Base-by-base conservation (phyloP, 2,113 vertebrate genomes). In the Catharus fuscescens region DNA sequence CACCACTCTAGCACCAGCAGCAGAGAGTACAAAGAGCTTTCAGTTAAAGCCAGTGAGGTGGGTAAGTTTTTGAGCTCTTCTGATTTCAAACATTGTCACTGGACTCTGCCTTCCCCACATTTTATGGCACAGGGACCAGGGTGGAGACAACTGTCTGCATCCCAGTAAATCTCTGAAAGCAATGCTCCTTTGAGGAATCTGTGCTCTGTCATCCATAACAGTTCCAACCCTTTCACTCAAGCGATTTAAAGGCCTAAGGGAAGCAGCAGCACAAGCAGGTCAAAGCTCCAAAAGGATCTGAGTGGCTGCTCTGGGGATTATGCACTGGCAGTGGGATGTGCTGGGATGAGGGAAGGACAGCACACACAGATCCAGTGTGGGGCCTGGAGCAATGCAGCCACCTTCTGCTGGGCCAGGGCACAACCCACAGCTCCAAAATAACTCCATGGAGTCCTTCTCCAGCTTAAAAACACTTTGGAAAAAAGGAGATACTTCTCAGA, bases 171-270 rank as follows among this genome's bases (percentile, higher is more conserved):
- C 48, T 50, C 48, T 34, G 56, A 10, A 34, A 56, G 11, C 8
- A 4, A 36, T 0, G 6, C 12, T 32, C 28, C 40, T 0, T 0
- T 11, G 25, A 67, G 44, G 36, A 40, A 26, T 7, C 40, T 3
- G 10, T 3, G 52, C 66, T 42, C 53, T 10, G 4, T 2, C 13
- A 4, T 7, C 32, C 3, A 2, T 0, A 26, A 42, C 8, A 8
- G 5, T 4, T 31, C 45, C 5, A 20, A 1, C n/a, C 61, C 18
- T 1, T 15, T 44, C 60, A 45, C 14, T 6, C 0, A 5, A n/a
- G 25, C 12, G 21, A 14, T 82, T 71, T 4, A 15, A 12, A 36
- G 2, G 14, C 56, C 24, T 12, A 52, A 85, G 32, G 21, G 34
- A 62, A 53, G 10, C 20, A 76, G 57, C 7, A 50, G 72, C 59